These are phyloP conservation scores for Meiosimyza platycephala DNA, from an alignment of 2,888 invertebrate genomes.

Conservation along the genomic window DNA sequence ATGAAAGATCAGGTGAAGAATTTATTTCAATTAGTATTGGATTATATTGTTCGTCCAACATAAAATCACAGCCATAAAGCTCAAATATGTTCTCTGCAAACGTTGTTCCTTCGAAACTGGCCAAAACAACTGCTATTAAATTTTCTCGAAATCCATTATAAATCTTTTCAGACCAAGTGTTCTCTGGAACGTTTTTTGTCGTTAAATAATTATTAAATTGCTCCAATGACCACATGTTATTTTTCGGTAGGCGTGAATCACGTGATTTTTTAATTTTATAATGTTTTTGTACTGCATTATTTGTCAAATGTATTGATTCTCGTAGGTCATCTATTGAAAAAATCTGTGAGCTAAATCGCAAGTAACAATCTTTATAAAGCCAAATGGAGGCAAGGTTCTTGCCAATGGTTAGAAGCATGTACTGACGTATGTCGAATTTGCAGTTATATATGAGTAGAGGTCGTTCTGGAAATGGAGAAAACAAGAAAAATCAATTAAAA, in stretches of 20 bases:
- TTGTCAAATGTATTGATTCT: conserved; percentile 87
- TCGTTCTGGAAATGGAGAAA: conserved; percentile 72
- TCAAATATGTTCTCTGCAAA: conserved; percentile 83
- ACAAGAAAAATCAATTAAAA: background rate
- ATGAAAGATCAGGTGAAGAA: conserved; percentile 84
- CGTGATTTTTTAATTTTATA: conserved; percentile 69
- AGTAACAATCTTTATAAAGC: conserved; percentile 86
- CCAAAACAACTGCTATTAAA: conserved; percentile 80
- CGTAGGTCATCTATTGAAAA: conserved; percentile 82
- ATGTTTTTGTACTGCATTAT: conserved; percentile 85
- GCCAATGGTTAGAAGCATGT: conserved; percentile 80
- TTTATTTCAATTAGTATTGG: conserved; percentile 95
- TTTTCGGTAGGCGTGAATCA: conserved; percentile 74
- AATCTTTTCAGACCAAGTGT: conserved; percentile 68
- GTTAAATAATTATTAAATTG: conserved; percentile 60
- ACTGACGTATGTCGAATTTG: conserved; percentile 92
- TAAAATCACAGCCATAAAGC: conserved; percentile 91
- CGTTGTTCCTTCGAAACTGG: conserved; percentile 79
- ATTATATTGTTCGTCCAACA: conserved; percentile 83
- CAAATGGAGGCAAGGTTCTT: conserved; percentile 83
- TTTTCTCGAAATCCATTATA: conserved; percentile 88
- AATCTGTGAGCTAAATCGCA: conserved; percentile 86
- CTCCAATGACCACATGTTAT: conserved; percentile 86
- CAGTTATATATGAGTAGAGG: conserved; percentile 85
- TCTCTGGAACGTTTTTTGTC: conserved; percentile 70